Base-by-base conservation (phyloP, 2,888 invertebrate genomes). In the Ophion costatus region DNA sequence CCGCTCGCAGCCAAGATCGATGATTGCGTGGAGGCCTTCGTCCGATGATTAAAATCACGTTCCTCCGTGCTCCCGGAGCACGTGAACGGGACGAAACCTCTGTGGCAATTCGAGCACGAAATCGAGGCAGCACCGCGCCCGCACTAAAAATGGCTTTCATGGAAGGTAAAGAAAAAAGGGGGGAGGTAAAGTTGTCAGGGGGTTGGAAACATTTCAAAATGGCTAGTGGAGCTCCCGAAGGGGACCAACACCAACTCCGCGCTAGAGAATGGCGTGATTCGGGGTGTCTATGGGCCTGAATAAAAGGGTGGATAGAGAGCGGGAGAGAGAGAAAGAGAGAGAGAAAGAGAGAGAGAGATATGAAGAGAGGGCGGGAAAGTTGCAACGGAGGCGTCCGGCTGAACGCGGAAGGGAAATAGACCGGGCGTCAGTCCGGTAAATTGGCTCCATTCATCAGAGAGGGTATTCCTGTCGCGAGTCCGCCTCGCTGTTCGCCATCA, bases 361-460 rank as follows among this genome's bases (percentile, higher is more conserved):
- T 29, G 29, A 4, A 29, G 29, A 61, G 24, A 29, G 29, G 22
- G 51, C 45, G 73, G 59, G 74, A 69, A 51, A 64, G 64, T 75
- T 77, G 82, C 63, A 82, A 59, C 69, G 61, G 82, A 74, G 80
- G 80, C 80, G 82, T 57, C 82, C 59, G 82, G 80, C 77, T 74
- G 82, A 82, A 85, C 82, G 85, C 51, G 77, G 80, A 87, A 84
- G 88, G 86, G 86, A 87, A 87, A 87, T 87, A 89, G 86, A 88
- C 86, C 86, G 88, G 90, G 87, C 88, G 90, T 86, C 89, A 89
- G 89, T 90, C 90, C 89, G 82, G 90, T 91, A 91, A 91, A 91
- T 91, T 92, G 91, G 90, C 90, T 90, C 90, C 90, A 90, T 91
- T 90, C 91, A 90, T 90, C 90, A 90, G 83, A 45, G 45, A 80